Evolutionary conservation across 92 coral and sea anemone species (phyloP).

Genomic region (Heteractis magnifica): DNA sequence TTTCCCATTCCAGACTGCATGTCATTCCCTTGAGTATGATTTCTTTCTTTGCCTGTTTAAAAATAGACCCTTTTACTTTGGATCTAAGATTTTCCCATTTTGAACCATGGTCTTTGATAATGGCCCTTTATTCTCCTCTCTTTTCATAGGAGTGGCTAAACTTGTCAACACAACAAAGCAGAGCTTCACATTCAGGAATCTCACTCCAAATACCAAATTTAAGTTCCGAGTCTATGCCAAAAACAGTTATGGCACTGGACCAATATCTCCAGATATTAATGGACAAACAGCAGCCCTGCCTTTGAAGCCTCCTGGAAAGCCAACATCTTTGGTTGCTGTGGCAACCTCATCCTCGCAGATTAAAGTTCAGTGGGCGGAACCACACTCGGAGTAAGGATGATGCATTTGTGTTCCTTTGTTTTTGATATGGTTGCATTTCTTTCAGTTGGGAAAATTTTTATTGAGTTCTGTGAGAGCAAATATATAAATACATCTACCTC

Average conservation of each 20-base stretch:
- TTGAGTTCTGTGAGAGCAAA: no score
- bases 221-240: slow-evolving; percentile 51
- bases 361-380: slow-evolving; percentile 73
- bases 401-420: neutral
- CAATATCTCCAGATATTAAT: slow-evolving; percentile 14
- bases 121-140: neutral
- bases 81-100: no score
- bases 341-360: slow-evolving; percentile 56
- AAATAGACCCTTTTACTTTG: no score
- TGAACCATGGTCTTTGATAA: no score
- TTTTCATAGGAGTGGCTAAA: neutral
- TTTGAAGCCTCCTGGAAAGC: slow-evolving; percentile 43
- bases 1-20: no score
- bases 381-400: slow-evolving; percentile 59
- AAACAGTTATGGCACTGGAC: slow-evolving; percentile 49
- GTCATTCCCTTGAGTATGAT: no score
- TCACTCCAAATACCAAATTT: slow-evolving; percentile 51
- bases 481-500: no score
- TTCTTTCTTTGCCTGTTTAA: no score
- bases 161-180: neutral
- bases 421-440: no score
- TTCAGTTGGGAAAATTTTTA: no score
- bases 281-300: slow-evolving; percentile 52
- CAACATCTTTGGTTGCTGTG: slow-evolving; percentile 54
- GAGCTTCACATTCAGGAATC: slow-evolving; percentile 37